A percentile compares a stretch with the other conserved stretches of the same genome.
Conservation (phyloP, 2,113 vertebrate species). For the Dipodomys stephensi region DNA sequence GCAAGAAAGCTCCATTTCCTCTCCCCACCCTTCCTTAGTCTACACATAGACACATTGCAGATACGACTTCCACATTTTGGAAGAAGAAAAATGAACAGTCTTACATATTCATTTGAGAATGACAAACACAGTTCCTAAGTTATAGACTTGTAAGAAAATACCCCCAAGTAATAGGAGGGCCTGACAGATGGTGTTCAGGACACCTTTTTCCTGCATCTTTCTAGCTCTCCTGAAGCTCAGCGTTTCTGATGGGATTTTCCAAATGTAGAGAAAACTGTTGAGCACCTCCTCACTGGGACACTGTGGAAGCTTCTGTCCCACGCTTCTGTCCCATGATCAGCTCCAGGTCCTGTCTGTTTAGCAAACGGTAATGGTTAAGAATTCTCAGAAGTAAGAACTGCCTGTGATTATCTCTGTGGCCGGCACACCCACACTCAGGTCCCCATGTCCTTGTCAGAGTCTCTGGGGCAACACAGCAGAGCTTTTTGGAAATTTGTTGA, state of each 20-base stretch:
- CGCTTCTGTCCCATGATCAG: background rate
- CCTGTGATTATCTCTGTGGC: background rate
- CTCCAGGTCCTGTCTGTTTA: fast-evolving
- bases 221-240: too few relatives aligned
- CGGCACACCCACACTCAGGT: background rate
- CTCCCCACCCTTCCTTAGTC: background rate
- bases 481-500: background rate
- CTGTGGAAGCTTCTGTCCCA: background rate
- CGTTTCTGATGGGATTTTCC: too few relatives aligned
- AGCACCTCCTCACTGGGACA: fast-evolving
- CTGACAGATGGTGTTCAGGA: too few relatives aligned
- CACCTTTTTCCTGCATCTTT: fast-evolving
- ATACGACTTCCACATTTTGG: background rate
- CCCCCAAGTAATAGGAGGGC: background rate
- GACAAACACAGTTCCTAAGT: background rate
- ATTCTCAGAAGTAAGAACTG: background rate
- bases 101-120: background rate
- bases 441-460: background rate
- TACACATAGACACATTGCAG: too few relatives aligned
- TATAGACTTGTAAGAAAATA: background rate
- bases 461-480: constrained; percentile 12
- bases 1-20: background rate
- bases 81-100: background rate
- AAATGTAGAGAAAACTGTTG: fast-evolving
- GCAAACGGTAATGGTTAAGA: background rate